Percentiles rank a stretch among this genome's conserved stretches.
Evolutionary conservation across 2,113 vertebrate genomes (phyloP).

Genomic region (Archocentrus centrarchus): DNA sequence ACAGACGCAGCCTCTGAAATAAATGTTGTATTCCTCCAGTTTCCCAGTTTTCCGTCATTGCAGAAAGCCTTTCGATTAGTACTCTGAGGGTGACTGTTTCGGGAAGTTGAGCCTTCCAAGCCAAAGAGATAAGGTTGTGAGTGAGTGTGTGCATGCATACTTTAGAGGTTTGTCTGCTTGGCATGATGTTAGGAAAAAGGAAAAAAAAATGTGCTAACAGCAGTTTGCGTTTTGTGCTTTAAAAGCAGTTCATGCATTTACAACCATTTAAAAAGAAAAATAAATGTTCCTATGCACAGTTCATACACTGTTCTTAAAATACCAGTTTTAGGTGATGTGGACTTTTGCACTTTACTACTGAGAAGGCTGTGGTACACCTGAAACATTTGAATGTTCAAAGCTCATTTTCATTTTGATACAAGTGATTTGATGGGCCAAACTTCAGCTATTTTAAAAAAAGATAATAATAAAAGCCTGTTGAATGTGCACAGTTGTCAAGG

Average conservation of each 20-base stretch:
- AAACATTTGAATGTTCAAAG: constrained; percentile 52
- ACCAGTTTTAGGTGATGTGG: constrained; percentile 43
- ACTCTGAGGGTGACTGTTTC: neutral
- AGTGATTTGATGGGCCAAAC: constrained; percentile 43
- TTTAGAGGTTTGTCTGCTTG: constrained; percentile 27
- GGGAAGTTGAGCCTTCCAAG: constrained; percentile 33
- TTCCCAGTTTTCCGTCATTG: constrained; percentile 18
- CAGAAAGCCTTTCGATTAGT: constrained; percentile 19
- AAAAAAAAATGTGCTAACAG: neutral
- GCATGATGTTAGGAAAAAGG: constrained; percentile 35
- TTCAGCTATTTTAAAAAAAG: neutral
- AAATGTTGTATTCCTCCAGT: neutral
- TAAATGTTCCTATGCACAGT: constrained; percentile 55
- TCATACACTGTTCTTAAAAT: constrained; percentile 23
- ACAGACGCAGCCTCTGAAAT: neutral
- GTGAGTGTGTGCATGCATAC: neutral
- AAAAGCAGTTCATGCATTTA: constrained; percentile 34
- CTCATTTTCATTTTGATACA: constrained; percentile 45
- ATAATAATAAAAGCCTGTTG: constrained; percentile 38
- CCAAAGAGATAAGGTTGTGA: constrained; percentile 54
- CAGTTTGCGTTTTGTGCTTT: constrained; percentile 54
- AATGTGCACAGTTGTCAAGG: constrained; percentile 11
- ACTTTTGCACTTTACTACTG: constrained; percentile 68
- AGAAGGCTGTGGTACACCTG: constrained; percentile 19
- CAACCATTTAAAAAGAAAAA: constrained; percentile 15